phyloP scores from a whole-genome alignment of 2,888 invertebrate species.

The Clostera curtula region DNA sequence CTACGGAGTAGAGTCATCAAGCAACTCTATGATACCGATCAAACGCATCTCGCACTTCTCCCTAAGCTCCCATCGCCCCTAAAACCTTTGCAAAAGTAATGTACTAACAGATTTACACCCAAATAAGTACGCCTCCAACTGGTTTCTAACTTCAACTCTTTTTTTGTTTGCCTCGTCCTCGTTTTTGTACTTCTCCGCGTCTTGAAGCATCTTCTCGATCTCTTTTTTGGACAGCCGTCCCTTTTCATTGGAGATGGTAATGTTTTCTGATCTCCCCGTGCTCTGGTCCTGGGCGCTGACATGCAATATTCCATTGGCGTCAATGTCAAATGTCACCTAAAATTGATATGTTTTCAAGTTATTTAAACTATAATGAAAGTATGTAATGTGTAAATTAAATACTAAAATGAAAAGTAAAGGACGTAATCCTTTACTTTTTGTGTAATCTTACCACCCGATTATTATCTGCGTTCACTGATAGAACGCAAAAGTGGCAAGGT shows the following conservation, averaged over 20 bases:
- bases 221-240: slow-evolving; percentile 90
- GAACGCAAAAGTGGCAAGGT: no score
- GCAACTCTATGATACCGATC: no score
- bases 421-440: no score
- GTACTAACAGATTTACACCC: slow-evolving; percentile 60
- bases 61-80: no score
- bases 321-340: slow-evolving; percentile 89
- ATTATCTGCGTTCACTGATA: no score
- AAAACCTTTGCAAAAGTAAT: slow-evolving; percentile 3
- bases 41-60: no score
- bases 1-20: no score
- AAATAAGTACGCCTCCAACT: slow-evolving; percentile 85
- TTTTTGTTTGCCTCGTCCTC: slow-evolving; percentile 84
- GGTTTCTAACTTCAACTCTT: slow-evolving; percentile 82
- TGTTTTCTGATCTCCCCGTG: slow-evolving; percentile 85
- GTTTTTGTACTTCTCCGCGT: slow-evolving; percentile 84
- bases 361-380: not conserved
- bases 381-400: no score
- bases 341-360: slow-evolving; percentile 5
- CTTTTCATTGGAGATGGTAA: slow-evolving; percentile 91
- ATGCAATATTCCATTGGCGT: slow-evolving; percentile 91
- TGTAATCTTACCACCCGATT: no score
- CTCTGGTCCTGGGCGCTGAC: slow-evolving; percentile 86
- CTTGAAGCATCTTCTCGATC: slow-evolving; percentile 88
- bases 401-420: no score